These are phyloP conservation scores for Brotula barbata DNA, from an alignment of 2,797 vertebrate genomes.

Conservation along the genomic window DNA sequence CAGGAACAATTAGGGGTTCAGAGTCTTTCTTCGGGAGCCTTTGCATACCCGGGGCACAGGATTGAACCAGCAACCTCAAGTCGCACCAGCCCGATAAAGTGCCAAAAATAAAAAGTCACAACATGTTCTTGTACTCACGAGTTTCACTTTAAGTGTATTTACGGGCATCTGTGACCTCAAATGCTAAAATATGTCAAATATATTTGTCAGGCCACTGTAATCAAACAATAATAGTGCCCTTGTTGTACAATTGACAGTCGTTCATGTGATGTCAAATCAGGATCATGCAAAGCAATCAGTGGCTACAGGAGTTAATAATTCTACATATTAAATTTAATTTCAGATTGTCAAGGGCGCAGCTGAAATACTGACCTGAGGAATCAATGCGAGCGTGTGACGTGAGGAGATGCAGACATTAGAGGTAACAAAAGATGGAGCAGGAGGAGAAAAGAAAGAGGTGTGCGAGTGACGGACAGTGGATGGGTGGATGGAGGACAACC, in stretches of 20 bases:
- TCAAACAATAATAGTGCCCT: not conserved
- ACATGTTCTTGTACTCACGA: too few relatives aligned
- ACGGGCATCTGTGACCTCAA: not conserved
- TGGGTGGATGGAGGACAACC: constrained; percentile 47
- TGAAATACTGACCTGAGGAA: constrained; percentile 43
- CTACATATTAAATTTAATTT: constrained; percentile 18
- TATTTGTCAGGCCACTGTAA: too few relatives aligned
- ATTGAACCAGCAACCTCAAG: too few relatives aligned
- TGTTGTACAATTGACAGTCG: not conserved
- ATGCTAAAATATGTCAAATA: not conserved
- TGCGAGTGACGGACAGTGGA: constrained; percentile 44
- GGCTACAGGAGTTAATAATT: not conserved
- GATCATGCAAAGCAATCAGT: not conserved
- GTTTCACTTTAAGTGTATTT: not conserved
- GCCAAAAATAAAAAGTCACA: too few relatives aligned
- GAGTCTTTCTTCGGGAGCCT: too few relatives aligned
- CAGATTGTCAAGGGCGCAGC: constrained; percentile 3
- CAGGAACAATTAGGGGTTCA: too few relatives aligned
- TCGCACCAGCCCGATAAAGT: too few relatives aligned
- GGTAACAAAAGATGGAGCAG: constrained; percentile 59
- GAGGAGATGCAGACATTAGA: constrained; percentile 42
- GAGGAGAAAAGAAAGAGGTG: constrained; percentile 60
- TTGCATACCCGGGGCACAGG: too few relatives aligned
- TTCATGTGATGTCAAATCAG: not conserved
- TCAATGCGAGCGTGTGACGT: constrained; percentile 39